Evolutionary conservation across 1,140 invertebrate species (phyloP), one percentile per base, ranked within the genome.

Genomic region (Neotoxoptera formosana): DNA sequence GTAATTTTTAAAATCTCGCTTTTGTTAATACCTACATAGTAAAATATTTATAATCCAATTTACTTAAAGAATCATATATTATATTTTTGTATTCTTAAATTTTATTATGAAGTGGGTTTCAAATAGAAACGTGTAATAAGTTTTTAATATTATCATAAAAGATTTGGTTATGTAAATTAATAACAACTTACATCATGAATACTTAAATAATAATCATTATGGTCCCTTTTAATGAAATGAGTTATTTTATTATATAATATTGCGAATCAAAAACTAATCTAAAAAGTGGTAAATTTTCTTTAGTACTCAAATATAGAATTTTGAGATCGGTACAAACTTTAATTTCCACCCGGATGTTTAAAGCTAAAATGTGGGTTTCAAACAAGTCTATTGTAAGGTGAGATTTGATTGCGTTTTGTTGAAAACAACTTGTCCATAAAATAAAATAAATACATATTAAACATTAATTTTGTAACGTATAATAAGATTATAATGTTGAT

Each of bases 131-230:
- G 41, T 51, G 30, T 88, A 34, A 34, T 88, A n/a, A 87, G 84
- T 88, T 88, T 88, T 88, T 34, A 88, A 88, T 34, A 47, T 88
- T 51, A 34, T 48, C 34, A 48, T 48, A 87, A 30, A 51, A 51
- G 2, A 88, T 88, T 51, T 20, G 17, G 20, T 21, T n/a, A 51
- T 7, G n/a, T 23, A 51, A 88, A 88, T 88, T 48, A 88, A 88
- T 88, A 88, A 88, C 17, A 9, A 48, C 84, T n/a, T 25, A 45
- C 47, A n/a, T 41, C 30, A 48, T 88, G 30, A 51, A 88, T 88
- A 34, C 7, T 88, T 23, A 88, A 88, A 88, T 51, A 51, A 34
- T 51, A 87, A 87, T 51, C n/a, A 34, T 48, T 48, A 51, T 51
- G 30, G 47, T 51, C 3, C n/a, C 30, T 51, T 88, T 87, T 87